Percentiles rank a stretch among this genome's conserved stretches.
phyloP scores from a whole-genome alignment of 2,888 invertebrate species.

The Chloromyia formosa region DNA sequence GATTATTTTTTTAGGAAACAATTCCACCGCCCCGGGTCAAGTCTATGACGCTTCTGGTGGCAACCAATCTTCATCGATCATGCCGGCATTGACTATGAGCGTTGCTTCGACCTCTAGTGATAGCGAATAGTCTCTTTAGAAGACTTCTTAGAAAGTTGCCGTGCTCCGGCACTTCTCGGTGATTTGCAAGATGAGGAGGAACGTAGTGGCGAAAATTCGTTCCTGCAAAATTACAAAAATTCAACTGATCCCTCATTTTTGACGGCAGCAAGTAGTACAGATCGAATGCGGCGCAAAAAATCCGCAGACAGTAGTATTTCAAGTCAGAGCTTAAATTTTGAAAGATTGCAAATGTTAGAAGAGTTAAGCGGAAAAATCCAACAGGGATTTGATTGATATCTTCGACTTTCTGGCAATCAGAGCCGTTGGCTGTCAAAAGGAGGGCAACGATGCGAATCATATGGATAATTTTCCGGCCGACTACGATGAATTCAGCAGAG shows the following conservation, averaged over 20 bases:
- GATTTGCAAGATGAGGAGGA: too few relatives aligned
- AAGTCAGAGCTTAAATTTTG: constrained; percentile 62
- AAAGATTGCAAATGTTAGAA: constrained; percentile 55
- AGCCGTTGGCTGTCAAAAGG: constrained; percentile 48
- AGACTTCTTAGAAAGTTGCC: too few relatives aligned
- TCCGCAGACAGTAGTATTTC: constrained; percentile 64
- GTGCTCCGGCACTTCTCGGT: too few relatives aligned
- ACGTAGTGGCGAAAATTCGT: constrained; percentile 60
- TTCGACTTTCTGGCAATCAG: constrained; percentile 58
- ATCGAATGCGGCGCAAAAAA: constrained; percentile 61
- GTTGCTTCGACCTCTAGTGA: too few relatives aligned
- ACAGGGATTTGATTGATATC: constrained; percentile 61
- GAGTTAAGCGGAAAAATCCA: constrained; percentile 52
- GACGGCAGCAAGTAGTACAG: constrained; percentile 52
- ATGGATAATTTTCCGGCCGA: constrained; percentile 41
- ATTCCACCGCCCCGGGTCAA: too few relatives aligned
- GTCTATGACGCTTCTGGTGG: too few relatives aligned
- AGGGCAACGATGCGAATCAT: constrained; percentile 24
- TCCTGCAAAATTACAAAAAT: constrained; percentile 63
- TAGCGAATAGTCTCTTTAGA: constrained; percentile 56
- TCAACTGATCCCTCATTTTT: constrained; percentile 56
- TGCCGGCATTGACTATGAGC: too few relatives aligned
- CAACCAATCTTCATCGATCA: too few relatives aligned
- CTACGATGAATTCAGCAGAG: constrained; percentile 53
- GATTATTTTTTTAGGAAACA: too few relatives aligned